Evolutionary conservation across 2,888 invertebrate genomes (phyloP).

Genomic region (Tipula vernalis): DNA sequence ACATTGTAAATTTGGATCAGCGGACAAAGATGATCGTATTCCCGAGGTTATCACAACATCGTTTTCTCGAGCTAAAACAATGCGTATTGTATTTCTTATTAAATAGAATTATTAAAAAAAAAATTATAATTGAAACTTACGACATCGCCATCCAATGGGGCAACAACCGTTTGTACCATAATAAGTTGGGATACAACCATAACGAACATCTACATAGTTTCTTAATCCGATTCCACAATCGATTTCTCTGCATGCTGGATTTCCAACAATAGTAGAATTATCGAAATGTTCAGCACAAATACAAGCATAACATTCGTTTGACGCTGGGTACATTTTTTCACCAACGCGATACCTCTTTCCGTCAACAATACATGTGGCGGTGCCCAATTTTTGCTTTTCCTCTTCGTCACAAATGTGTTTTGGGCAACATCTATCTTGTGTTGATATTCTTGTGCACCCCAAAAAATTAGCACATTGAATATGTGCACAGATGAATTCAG

Average conservation of each 20-base stretch:
- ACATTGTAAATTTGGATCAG: conserved; percentile 25
- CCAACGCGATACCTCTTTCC: conserved; percentile 39
- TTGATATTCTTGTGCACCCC: not conserved
- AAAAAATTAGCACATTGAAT: not conserved
- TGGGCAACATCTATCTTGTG: conserved; percentile 16
- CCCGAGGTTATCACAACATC: not conserved
- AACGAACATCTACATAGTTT: conserved; percentile 12
- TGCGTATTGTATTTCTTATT: not conserved
- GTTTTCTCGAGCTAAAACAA: not conserved
- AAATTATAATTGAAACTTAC: not conserved
- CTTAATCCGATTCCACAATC: conserved; percentile 19
- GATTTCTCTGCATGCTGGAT: conserved; percentile 18
- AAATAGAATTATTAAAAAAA: not conserved
- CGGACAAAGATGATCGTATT: not conserved
- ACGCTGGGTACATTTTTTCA: conserved; percentile 35
- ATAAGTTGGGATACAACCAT: conserved; percentile 19
- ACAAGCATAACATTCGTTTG: conserved; percentile 26
- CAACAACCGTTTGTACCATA: conserved; percentile 18
- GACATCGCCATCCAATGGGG: conserved; percentile 21
- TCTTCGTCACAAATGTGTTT: conserved; percentile 16
- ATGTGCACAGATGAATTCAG: not conserved
- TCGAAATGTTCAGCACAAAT: conserved; percentile 14
- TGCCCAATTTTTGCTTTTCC: conserved; percentile 22
- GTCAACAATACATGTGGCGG: conserved; percentile 33
- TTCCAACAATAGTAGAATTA: conserved; percentile 15